Evolutionary conservation across 2,888 invertebrate genomes (phyloP).

Genomic region (Archaeoteleia sp.): DNA sequence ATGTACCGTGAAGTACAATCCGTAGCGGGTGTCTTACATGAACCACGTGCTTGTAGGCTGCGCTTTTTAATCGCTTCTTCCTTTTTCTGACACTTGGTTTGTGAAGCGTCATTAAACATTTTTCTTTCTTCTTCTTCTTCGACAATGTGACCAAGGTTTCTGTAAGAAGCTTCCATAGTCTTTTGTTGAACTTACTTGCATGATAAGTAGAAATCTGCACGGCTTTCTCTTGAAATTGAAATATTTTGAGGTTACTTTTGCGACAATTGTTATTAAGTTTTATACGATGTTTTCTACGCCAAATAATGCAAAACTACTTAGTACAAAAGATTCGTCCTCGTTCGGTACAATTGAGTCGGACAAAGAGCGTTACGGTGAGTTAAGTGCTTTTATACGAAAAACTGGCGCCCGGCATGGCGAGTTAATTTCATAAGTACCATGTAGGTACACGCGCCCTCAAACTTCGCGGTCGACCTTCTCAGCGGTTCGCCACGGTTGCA

Average conservation of each 20-base stretch:
- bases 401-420: conserved; percentile 7
- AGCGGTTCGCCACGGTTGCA: conserved; percentile 42
- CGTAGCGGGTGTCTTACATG: conserved; percentile 28
- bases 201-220: no score
- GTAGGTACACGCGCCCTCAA: conserved; percentile 34
- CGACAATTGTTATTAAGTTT: no score
- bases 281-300: no score
- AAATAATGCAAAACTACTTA: neutral
- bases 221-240: no score
- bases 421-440: conserved; percentile 46
- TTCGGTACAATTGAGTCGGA: conserved; percentile 8
- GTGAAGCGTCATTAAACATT: conserved; percentile 1
- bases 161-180: no score
- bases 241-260: no score
- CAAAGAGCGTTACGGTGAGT: conserved; percentile 14
- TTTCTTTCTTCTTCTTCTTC: conserved; percentile 3
- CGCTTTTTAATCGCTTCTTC: neutral
- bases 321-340: neutral
- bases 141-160: no score
- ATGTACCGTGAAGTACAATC: conserved; percentile 27
- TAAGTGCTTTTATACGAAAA: conserved; percentile 16
- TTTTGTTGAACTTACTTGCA: no score
- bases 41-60: conserved; percentile 28
- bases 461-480: conserved; percentile 30
- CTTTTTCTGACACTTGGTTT: conserved; percentile 3